Evolutionary conservation across 2,888 invertebrate genomes (phyloP).

Genomic region (Melitaea athalia): DNA sequence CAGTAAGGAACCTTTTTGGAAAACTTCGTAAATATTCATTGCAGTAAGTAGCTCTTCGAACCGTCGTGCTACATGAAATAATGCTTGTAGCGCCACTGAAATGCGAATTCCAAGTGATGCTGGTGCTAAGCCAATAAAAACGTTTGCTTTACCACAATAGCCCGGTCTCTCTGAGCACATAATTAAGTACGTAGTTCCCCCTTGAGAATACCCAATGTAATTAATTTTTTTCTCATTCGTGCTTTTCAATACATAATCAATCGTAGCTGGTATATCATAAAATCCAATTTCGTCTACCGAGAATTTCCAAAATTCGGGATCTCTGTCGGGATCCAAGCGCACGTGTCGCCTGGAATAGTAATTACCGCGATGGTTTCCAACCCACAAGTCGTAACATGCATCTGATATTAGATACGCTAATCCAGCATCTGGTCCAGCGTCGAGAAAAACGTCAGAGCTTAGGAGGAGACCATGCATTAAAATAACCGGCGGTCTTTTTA

Average conservation of each 20-base stretch:
- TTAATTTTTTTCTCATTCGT: constrained; percentile 55
- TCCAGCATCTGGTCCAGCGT: constrained; percentile 58
- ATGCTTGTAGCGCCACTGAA: constrained; percentile 45
- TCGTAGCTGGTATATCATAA: constrained; percentile 87
- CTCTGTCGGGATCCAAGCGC: constrained; percentile 53
- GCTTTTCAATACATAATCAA: constrained; percentile 58
- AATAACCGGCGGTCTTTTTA: constrained; percentile 54
- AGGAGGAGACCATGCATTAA: constrained; percentile 66
- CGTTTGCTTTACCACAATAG: constrained; percentile 84
- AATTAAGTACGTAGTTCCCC: constrained; percentile 84
- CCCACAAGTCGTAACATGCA: constrained; percentile 54
- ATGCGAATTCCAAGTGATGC: constrained; percentile 73
- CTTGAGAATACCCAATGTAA: constrained; percentile 89
- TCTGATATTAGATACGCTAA: constrained; percentile 50
- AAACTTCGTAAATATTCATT: constrained; percentile 52
- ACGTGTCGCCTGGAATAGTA: constrained; percentile 81
- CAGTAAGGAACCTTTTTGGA: constrained; percentile 53
- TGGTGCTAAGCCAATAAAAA: constrained; percentile 85
- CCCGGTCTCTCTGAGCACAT: constrained; percentile 85
- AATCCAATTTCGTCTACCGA: constrained; percentile 88
- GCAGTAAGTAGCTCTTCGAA: constrained; percentile 46
- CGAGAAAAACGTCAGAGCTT: constrained; percentile 62
- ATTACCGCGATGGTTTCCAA: constrained; percentile 59
- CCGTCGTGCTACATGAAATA: constrained; percentile 40
- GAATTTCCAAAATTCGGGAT: constrained; percentile 72